Evolutionary conservation across 1,140 invertebrate genomes (phyloP).

Genomic region (Ceratosolen fusciceps): DNA sequence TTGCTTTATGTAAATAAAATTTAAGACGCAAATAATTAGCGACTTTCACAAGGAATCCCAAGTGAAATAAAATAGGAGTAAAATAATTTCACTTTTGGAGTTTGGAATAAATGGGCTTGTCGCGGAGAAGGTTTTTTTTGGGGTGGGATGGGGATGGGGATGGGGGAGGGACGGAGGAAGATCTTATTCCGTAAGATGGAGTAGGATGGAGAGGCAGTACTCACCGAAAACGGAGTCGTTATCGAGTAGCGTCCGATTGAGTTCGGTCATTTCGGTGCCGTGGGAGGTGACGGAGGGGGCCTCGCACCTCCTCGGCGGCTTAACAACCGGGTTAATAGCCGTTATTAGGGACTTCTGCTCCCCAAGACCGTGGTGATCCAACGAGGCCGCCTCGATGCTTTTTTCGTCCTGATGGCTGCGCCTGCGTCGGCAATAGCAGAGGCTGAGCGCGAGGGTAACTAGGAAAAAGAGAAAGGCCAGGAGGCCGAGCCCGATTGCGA

Average conservation of each 20-base stretch:
- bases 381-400: constrained; percentile 66
- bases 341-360: constrained; percentile 86
- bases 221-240: constrained; percentile 80
- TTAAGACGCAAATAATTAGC: too few species aligned
- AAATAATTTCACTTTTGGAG: too few species aligned
- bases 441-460: constrained; percentile 76
- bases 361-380: constrained; percentile 71
- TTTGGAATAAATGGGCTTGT: too few species aligned
- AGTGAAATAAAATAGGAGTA: too few species aligned
- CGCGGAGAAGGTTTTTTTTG: too few species aligned
- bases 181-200: too few species aligned
- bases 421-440: constrained; percentile 76
- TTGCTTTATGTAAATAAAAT: too few species aligned
- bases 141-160: too few species aligned
- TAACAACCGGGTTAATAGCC: constrained; percentile 85
- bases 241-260: constrained; percentile 84
- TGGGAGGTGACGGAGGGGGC: constrained; percentile 78
- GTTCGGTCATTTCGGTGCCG: constrained; percentile 83
- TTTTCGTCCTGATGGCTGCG: constrained; percentile 73
- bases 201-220: too few species aligned
- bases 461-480: constrained; percentile 74
- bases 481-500: constrained; percentile 69
- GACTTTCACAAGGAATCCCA: too few species aligned
- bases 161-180: too few species aligned
- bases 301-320: constrained; percentile 81